Evolutionary conservation across 2,797 vertebrate species (phyloP), one percentile per base, ranked within the genome.

Genomic region (Scolopax rusticola): DNA sequence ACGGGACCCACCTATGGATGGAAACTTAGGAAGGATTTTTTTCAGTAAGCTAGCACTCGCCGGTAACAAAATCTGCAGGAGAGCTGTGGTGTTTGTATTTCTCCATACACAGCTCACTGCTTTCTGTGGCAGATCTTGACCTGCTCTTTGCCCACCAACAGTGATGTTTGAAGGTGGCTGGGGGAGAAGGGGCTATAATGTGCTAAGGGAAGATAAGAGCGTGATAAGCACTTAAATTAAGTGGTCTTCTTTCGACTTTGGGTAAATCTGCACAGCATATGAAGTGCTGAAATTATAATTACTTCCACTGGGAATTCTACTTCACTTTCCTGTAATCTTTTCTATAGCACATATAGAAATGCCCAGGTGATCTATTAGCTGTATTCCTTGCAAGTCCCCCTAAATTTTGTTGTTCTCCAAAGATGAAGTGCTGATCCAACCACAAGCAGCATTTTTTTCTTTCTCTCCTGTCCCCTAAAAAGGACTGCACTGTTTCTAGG

Each of bases 281-380:
- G 45, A 85, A 92, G 59, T 68, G 24, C 71, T 83, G 48, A 80
- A 93, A 78, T 89, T 90, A 53, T 95, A 95, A 95, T 97, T 93
- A 89, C 84, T 89, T 89, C 53, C 68, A 45, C 16, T 56, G 86
- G 71, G 94, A 93, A 89, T 87, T 92, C 61, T 50, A 63, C 61
- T 95, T 90, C 60, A 53, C 41, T 79, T 90, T 80, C 28, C 47
- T 86, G 32, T 86, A 87, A 90, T 89, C 60, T 94, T 36, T 80
- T 90, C 51, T 61, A 17, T 76, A 87, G 69, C n/a, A 45, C 43
- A 36, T 36, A 36, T 8, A 36, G 36, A 36, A 36, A 36, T 84
- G 70, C 85, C 90, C 56, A 54, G 75, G 64, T 92, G 84, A 85
- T 87, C 90, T 94, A 47, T 85, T 93, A 90, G 53, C 50, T 89